Percentiles rank a stretch among this genome's conserved stretches.
phyloP scores from a whole-genome alignment of 2,888 invertebrate species.

The Eutolmus rufibarbis region DNA sequence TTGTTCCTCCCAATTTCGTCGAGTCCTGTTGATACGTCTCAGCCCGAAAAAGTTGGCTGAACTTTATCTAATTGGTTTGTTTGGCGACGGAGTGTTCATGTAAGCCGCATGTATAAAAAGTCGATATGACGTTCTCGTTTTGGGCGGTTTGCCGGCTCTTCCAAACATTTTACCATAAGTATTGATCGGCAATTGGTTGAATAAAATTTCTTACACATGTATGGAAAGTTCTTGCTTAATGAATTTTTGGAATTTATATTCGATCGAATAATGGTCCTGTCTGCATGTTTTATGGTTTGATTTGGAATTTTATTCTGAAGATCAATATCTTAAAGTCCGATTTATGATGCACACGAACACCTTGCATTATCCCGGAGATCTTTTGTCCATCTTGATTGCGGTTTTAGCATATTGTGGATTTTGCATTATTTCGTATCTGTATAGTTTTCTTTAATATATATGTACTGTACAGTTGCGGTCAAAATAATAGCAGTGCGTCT shows the following conservation, averaged over 20 bases:
- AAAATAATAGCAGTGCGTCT: too few species aligned
- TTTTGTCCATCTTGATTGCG: too few species aligned
- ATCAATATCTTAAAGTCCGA: too few species aligned
- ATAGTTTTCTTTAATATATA: too few species aligned
- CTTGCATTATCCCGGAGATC: too few species aligned
- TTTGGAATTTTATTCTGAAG: background rate
- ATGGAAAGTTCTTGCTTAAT: background rate
- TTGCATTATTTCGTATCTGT: too few species aligned
- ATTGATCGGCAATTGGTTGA: background rate
- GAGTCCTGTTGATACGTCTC: background rate
- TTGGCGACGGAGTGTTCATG: background rate
- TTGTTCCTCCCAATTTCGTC: background rate
- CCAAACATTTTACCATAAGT: background rate
- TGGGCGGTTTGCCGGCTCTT: background rate
- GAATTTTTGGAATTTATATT: background rate
- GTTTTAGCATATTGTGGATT: too few species aligned
- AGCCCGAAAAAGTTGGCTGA: background rate
- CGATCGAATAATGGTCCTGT: background rate
- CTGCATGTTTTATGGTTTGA: background rate
- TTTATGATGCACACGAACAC: background rate
- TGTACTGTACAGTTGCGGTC: too few species aligned
- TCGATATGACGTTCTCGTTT: background rate
- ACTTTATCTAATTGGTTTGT: background rate
- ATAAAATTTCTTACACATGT: background rate
- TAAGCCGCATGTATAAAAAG: background rate